Base-by-base conservation (phyloP, 2,113 vertebrate genomes). In the Copsychus sechellarum region DNA sequence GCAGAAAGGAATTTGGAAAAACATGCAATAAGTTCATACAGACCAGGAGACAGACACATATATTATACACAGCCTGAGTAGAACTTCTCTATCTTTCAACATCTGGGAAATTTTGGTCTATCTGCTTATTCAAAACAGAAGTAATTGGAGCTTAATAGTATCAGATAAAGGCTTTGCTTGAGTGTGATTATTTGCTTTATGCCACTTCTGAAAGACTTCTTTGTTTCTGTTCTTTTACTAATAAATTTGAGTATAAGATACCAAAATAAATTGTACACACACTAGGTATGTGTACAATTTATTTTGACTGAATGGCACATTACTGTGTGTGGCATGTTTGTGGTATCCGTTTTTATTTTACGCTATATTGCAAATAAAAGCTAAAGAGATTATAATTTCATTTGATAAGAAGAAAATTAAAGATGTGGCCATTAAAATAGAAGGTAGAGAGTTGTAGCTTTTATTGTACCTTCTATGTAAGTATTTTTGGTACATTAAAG, bases 1-100 rank as follows among this genome's bases (percentile, higher is more conserved):
- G 58, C 45, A 86, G 62, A 92, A 95, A 94, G 26, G 86, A 94
- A 96, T 90, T 93, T 92, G 29, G 71, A 80, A 90, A 92, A 95
- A 51, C 33, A 72, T 66, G 38, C 42, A 95, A 65, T 57, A 92
- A 73, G 43, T 88, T 92, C 60, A 77, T 70, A 65, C 42, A 26
- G 50, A 88, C 57, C 62, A 86, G 47, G 64, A 95, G 58, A 92
- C 65, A 91, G 31, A 56, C 65, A 56, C 42, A 58, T 93, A 56
- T 19, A 72, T 87, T 93, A 87, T 71, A 45, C 12, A 57, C 43
- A 72, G 12, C 1, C 45, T 62, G 45, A 86, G 26, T 28, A 90
- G 53, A 43, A 81, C 40, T 79, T 79, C 43, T 65, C 50, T 66
- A 20, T 92, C 92, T 94, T 93, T 97, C 92, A 88, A 73, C 79